Percentiles rank a stretch among this genome's conserved stretches.
phyloP scores from a whole-genome alignment of 2,797 vertebrate genomes.

The Poliocrania exsul region DNA sequence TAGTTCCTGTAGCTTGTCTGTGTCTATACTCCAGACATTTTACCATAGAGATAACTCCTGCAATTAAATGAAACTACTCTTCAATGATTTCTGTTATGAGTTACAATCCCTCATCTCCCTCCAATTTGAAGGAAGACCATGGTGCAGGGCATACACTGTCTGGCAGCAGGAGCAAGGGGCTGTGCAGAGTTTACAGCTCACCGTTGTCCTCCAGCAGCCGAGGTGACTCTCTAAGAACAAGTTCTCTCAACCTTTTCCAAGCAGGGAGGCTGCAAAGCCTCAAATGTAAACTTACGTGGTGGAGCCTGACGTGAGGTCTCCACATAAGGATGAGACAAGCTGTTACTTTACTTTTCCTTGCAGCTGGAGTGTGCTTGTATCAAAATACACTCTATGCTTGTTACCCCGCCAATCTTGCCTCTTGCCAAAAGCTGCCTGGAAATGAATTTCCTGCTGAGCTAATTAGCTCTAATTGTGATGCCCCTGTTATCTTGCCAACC shows the following conservation, averaged over 20 bases:
- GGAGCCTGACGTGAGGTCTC: background rate
- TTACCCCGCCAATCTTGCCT: conserved; percentile 49
- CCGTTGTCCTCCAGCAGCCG: accelerated
- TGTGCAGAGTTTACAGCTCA: background rate
- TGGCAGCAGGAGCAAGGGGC: background rate
- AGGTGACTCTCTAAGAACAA: background rate
- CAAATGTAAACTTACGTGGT: conserved; percentile 5
- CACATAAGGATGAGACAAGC: conserved; percentile 24
- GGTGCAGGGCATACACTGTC: background rate
- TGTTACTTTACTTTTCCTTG: conserved; percentile 59
- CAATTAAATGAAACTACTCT: background rate
- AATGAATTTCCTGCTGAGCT: conserved; percentile 72
- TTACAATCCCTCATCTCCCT: background rate
- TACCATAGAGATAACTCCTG: accelerated
- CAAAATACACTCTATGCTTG: conserved; percentile 63
- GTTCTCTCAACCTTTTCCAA: background rate
- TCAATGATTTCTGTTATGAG: background rate
- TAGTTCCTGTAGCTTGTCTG: background rate
- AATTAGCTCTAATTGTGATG: conserved; percentile 72
- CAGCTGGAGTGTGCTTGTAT: conserved; percentile 69
- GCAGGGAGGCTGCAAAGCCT: background rate
- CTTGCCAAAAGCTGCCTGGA: conserved; percentile 71
- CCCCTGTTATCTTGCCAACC: conserved; percentile 69
- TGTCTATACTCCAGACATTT: background rate
- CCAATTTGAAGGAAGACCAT: accelerated